Base-by-base conservation (phyloP, 2,797 vertebrate genomes). In the Chrysocyon brachyurus region DNA sequence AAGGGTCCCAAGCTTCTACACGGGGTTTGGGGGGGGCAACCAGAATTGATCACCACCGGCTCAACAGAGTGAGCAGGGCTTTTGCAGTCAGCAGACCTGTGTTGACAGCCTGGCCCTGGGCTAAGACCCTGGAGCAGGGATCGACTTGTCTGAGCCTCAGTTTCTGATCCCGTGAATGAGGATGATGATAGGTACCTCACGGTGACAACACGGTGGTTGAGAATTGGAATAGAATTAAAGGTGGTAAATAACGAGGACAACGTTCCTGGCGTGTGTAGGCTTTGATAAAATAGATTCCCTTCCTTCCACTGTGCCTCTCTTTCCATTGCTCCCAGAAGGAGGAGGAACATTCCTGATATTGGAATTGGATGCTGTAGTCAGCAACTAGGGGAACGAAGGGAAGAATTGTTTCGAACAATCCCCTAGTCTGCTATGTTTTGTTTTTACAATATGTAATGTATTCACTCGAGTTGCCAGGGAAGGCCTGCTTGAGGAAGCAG, bases 401-500 rank as follows among this genome's bases (percentile, higher is more conserved):
- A 82, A 64, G 56, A 96, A 19, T 68, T 70, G 33, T 64, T 75
- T 40, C 49, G 49, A 91, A 90, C 79, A 70, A 94, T 78, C 19
- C 28, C 22, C 61, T 89, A 63, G 46, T 57, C 11, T 52, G 96
- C 81, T 89, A 21, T 84, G 52, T 94, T 95, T 96, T 91, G 17
- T 97, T 91, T 94, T 94, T 82, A 17, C 33, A 81, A 83, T 86
- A 78, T 40, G 21, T 87, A 70, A 19, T 77, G 54, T 94, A 77
- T 57, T 84, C 7, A 81, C 36, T 94, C 3, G 22, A 31, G 8
- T 86, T 57, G 56, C 33, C 16, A 82, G 28, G 33, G 40, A 72
- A 64, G 63, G 14, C 12, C 46, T 63, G 11, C 57, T 91, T 54
- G 57, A 87, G 70, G 84, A 91, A 84, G 49, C 63, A 46, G 77